These are phyloP conservation scores for Tiliacea aurago DNA, from an alignment of 2,888 invertebrate species.

Conservation along the genomic window DNA sequence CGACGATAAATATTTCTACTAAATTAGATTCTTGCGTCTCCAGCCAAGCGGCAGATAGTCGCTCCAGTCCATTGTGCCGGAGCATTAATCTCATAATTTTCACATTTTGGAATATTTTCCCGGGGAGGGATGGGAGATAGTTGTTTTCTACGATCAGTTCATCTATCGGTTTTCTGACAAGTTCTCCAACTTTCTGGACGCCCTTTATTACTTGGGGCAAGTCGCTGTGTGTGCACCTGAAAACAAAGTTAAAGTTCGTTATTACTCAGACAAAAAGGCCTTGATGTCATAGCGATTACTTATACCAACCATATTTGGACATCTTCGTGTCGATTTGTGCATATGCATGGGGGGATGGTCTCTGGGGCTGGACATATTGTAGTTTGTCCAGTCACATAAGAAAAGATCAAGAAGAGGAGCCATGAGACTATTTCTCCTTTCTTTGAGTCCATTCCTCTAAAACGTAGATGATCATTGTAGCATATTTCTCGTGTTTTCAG, in stretches of 20 bases:
- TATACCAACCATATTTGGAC: slow-evolving; percentile 95
- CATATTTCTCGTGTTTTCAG: slow-evolving; percentile 68
- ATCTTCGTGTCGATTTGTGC: slow-evolving; percentile 94
- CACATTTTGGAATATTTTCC: slow-evolving; percentile 94
- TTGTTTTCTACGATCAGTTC: slow-evolving; percentile 97
- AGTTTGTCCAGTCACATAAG: slow-evolving; percentile 70
- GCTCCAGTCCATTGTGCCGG: slow-evolving; percentile 95
- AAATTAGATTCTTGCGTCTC: slow-evolving; percentile 94
- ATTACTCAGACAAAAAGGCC: neutral
- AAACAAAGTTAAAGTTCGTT: slow-evolving; percentile 60
- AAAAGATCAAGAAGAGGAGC: slow-evolving; percentile 75
- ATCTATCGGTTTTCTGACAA: slow-evolving; percentile 93
- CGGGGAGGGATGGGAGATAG: slow-evolving; percentile 95
- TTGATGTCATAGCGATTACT: neutral
- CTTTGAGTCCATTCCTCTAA: slow-evolving; percentile 84
- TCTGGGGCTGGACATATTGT: slow-evolving; percentile 94
- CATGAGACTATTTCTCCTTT: slow-evolving; percentile 78
- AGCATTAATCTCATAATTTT: slow-evolving; percentile 95
- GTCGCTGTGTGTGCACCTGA: slow-evolving; percentile 98
- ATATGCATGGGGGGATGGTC: slow-evolving; percentile 95
- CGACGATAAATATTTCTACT: slow-evolving; percentile 96
- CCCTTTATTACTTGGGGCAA: slow-evolving; percentile 94
- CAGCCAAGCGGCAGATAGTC: slow-evolving; percentile 95
- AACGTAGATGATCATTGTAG: slow-evolving; percentile 84
- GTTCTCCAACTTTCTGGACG: slow-evolving; percentile 92